Conservation (phyloP, 2,797 vertebrate species). For the Brotula barbata region DNA sequence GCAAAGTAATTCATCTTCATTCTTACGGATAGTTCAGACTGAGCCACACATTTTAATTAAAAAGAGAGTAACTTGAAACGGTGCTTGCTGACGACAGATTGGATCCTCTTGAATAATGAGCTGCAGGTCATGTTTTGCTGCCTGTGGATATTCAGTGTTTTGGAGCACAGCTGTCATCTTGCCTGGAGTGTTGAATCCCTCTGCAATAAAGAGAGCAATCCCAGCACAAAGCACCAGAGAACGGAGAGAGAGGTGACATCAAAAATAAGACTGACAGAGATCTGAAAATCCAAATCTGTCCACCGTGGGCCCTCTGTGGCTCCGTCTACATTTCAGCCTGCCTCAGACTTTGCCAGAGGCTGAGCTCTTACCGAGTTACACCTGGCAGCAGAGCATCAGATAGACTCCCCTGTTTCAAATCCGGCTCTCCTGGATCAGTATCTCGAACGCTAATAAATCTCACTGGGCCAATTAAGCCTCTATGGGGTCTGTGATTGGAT, state of each 20-base stretch:
- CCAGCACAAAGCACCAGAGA: slow-evolving; percentile 8
- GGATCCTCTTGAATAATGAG: slow-evolving; percentile 49
- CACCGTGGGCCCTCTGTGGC: no score
- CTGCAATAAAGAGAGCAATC: slow-evolving; percentile 22
- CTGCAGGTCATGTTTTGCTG: slow-evolving; percentile 33
- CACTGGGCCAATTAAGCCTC: slow-evolving; percentile 49
- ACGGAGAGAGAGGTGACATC: slow-evolving; percentile 13
- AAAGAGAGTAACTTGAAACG: background rate
- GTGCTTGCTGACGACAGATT: slow-evolving; percentile 25
- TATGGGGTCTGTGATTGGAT: slow-evolving; percentile 38
- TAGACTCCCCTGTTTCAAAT: slow-evolving; percentile 37
- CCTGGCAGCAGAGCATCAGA: slow-evolving; percentile 44
- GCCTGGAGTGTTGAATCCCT: slow-evolving; percentile 14
- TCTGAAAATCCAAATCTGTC: slow-evolving; percentile 12
- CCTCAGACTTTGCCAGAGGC: slow-evolving; percentile 23
- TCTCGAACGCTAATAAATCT: slow-evolving; percentile 33
- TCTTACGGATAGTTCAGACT: background rate
- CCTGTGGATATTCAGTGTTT: slow-evolving; percentile 29
- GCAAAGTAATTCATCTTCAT: background rate
- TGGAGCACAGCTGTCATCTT: slow-evolving; percentile 10
- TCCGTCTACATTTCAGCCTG: slow-evolving; percentile 7
- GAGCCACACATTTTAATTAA: slow-evolving; percentile 50
- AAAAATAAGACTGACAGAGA: background rate
- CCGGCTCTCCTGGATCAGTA: slow-evolving; percentile 21
- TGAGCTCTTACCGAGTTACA: slow-evolving; percentile 16